phyloP scores from a whole-genome alignment of 2,113 vertebrate genomes.

The Phaetusa simplex region DNA sequence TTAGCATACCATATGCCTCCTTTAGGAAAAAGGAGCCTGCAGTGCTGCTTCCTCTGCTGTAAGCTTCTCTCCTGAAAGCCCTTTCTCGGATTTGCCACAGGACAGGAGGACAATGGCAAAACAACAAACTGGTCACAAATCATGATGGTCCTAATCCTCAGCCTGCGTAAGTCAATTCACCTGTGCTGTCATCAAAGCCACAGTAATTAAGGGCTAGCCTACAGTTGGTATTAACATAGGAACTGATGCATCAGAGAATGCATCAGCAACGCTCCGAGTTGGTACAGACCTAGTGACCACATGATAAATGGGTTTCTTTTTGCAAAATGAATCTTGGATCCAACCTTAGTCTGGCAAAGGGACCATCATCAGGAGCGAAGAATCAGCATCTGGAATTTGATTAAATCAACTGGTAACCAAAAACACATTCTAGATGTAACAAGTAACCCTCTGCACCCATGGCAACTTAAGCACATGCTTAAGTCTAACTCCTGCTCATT shows the following conservation, averaged over 20 bases:
- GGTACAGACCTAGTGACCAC: not conserved
- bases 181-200: not conserved
- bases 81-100: not conserved
- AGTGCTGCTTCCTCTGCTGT: not conserved
- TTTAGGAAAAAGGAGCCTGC: not conserved
- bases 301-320: not conserved
- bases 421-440: not conserved
- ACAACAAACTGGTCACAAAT: not conserved
- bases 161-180: not conserved
- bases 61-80: not conserved
- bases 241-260: not conserved
- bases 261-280: not conserved
- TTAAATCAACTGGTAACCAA: not conserved
- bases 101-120: not conserved
- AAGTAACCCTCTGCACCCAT: not conserved
- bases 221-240: not conserved
- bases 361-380: not conserved
- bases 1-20: not conserved
- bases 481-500: not conserved
- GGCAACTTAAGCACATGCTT: not conserved
- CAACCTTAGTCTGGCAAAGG: not conserved
- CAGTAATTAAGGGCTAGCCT: not conserved
- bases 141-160: not conserved
- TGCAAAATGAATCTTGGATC: not conserved
- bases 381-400: not conserved